Evolutionary conservation across 2,113 vertebrate genomes (phyloP).

Genomic region (Cricetomys ansorgei): DNA sequence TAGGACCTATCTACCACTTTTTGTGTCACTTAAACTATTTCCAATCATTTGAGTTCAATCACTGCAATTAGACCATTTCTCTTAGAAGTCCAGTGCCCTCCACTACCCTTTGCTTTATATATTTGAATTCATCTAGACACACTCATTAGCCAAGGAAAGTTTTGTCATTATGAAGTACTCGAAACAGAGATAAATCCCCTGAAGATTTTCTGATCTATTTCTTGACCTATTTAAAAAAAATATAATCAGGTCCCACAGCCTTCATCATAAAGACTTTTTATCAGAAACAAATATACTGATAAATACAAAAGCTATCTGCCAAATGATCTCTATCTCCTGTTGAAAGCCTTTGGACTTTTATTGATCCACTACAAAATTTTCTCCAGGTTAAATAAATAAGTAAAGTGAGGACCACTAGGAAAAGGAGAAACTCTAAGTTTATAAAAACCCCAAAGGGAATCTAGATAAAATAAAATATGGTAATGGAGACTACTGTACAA

Average conservation of each 20-base stretch:
- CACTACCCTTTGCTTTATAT: constrained; percentile 65
- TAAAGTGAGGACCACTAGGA: neutral
- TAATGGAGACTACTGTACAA: neutral
- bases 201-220: constrained; percentile 81
- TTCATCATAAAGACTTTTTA: constrained; percentile 66
- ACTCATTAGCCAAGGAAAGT: constrained; percentile 74
- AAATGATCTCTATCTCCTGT: constrained; percentile 28
- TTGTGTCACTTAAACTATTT: constrained; percentile 48
- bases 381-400: constrained; percentile 1
- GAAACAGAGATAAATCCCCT: constrained; percentile 77
- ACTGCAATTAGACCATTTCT: constrained; percentile 45
- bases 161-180: constrained; percentile 75
- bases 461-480: constrained; percentile 47
- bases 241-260: constrained; percentile 72
- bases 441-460: constrained; percentile 10
- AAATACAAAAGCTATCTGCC: constrained; percentile 58
- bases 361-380: neutral
- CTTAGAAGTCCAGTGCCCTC: constrained; percentile 54
- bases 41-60: constrained; percentile 53
- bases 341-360: constrained; percentile 2
- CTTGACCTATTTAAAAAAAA: constrained; percentile 80
- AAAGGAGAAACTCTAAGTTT: constrained; percentile 41
- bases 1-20: neutral
- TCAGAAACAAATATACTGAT: constrained; percentile 63
- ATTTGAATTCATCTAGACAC: constrained; percentile 68